Evolutionary conservation across 1,140 invertebrate genomes (phyloP), one percentile per base, ranked within the genome.

Genomic region (Hypsibius dujardini): DNA sequence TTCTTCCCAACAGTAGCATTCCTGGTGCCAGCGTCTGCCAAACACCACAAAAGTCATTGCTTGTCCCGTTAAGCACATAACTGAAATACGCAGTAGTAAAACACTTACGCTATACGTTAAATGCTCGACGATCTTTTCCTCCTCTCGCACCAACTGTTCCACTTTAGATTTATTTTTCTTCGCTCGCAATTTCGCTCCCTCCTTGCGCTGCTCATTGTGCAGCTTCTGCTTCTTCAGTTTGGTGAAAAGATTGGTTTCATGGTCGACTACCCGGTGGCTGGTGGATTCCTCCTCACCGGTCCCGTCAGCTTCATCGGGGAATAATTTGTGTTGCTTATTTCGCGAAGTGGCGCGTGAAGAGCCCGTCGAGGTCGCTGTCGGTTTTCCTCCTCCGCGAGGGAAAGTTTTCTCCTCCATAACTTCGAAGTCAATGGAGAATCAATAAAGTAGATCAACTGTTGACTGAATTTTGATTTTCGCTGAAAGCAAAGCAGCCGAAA

Each of bases 161-260:
- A 42, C 12, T 67, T 67, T 7, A 14, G 62, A 42, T 42, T 42
- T 7, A 42, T 67, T 67, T 42, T 67, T 67, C 62, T 67, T 67
- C 62, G 3, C 12, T n/a, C n/a, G n/a, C 3, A 14, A 3, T 42
- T 42, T 7, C 7, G 42, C 62, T 3, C 12, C 62, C 62, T 7
- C 62, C 3, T 42, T 7, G 45, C 62, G 62, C 42, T 42, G 7
- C 42, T 67, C 62, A 14, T 3, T 7, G 12, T 12, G 3, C 62
- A 67, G 42, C 62, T 67, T 67, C 62, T 14, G 62, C 62, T 67
- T 67, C 42, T 67, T 67, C 7, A 67, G 42, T 67, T 67, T 67
- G 7, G 62, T 67, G 62, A 67, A 67, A 42, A 67, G 12, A 42
- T 67, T 67, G 7, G 62, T 14, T 42, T 67, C 62, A 3, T 42